Evolutionary conservation across 1,140 invertebrate species (phyloP), one percentile per base, ranked within the genome.

Genomic region (Musca domestica): DNA sequence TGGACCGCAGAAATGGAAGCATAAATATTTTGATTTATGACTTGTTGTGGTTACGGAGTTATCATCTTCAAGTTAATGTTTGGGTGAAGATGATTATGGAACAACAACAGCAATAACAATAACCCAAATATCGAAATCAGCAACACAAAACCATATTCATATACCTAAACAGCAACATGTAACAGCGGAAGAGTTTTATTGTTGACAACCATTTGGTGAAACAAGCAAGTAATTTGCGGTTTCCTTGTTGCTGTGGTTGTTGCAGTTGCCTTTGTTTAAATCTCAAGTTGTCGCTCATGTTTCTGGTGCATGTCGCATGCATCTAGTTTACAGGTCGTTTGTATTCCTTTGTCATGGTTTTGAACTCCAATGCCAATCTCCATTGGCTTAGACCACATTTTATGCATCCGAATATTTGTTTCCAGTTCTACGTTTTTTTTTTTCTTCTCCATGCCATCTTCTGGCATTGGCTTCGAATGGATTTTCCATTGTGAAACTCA

Each of bases 401-500:
- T 61, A 20, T 61, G 27, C 56, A 34, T 30, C 27, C 17, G 17
- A 19, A 34, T n/a, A n/a, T 61, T 61, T 61, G 17, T 20, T 19
- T 51, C 5, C 20, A 41, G 56, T 61, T 12, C 15, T 30, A 25
- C 15, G 54, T 4, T 25, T 7, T 27, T 58, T 27, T 10, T 27
- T 56, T 56, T 58, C 17, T 2, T 6, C 5, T 19, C 2, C 1
- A 3, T 2, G 10, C 15, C 47, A 19, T 54, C 23, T 54, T 56
- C 3, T n/a, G 25, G 46, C 20, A 47, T 65, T 12, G 19, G 6
- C 3, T 49, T 49, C 22, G 22, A 65, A 65, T 51, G 64, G 64
- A 48, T 65, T 65, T 65, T 48, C 64, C 48, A 48, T 65, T 61
- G 56, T 48, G 64, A 49, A 65, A 65, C 64, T 65, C 64, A 65